Evolutionary conservation across 2,797 vertebrate species (phyloP).

Genomic region (Hylomyscus alleni): DNA sequence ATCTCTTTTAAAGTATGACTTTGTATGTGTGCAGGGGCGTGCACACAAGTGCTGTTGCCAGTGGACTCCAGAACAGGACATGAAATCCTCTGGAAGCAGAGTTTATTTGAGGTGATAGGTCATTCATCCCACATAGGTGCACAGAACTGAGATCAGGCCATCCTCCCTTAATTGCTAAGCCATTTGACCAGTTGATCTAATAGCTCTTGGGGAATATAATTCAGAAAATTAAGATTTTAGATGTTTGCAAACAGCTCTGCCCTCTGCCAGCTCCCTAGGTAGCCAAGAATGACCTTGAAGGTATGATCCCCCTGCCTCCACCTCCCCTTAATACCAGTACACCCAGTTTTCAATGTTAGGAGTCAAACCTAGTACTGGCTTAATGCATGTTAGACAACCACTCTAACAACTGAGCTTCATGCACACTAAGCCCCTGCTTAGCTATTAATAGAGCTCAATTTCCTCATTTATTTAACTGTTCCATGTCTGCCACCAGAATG

Average conservation of each 20-base stretch:
- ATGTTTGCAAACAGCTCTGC: background rate
- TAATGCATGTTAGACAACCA: background rate
- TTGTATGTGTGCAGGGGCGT: background rate
- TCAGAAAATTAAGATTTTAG: constrained; percentile 27
- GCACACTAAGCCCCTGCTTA: background rate
- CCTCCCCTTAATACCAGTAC: background rate
- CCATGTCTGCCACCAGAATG: background rate
- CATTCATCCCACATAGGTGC: background rate
- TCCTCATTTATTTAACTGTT: background rate
- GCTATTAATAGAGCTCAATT: constrained; percentile 9
- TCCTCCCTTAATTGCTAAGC: background rate
- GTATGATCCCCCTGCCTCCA: background rate
- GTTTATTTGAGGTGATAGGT: background rate
- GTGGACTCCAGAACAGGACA: background rate
- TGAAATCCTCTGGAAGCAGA: background rate
- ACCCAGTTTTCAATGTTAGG: background rate
- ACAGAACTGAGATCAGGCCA: background rate
- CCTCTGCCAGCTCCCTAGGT: background rate
- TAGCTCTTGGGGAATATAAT: background rate
- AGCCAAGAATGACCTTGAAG: background rate
- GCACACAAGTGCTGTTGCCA: background rate
- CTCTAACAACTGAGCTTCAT: background rate
- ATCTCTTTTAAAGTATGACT: background rate
- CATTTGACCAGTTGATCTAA: background rate
- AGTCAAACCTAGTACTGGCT: background rate